Evolutionary conservation across 2,888 invertebrate genomes (phyloP).

Genomic region (Abrostola triplasia): DNA sequence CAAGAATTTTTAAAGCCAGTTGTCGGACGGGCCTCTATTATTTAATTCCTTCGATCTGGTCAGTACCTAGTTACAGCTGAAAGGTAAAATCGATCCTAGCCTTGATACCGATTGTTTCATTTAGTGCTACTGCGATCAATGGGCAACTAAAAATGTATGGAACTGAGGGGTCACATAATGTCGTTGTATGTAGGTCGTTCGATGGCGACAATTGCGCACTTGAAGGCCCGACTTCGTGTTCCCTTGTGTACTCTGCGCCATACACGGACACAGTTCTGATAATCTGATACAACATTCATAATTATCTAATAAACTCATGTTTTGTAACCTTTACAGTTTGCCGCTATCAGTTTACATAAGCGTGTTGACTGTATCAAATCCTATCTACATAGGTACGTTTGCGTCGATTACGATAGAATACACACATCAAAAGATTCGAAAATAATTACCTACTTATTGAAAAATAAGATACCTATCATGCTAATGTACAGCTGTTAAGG

Average conservation of each 20-base stretch:
- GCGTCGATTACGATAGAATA: constrained; percentile 65
- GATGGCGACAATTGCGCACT: constrained; percentile 51
- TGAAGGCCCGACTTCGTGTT: constrained; percentile 57
- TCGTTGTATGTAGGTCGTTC: constrained; percentile 38
- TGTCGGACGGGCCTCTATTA: too few species aligned
- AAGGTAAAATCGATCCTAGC: not conserved
- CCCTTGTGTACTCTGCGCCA: constrained; percentile 62
- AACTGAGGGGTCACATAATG: constrained; percentile 5
- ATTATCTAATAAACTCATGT: constrained; percentile 85
- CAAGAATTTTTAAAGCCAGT: too few species aligned
- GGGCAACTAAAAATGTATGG: not conserved
- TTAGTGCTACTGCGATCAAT: constrained; percentile 4
- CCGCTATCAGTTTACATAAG: constrained; percentile 84
- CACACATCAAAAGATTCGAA: constrained; percentile 55
- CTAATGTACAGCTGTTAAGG: constrained; percentile 30
- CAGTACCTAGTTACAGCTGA: not conserved
- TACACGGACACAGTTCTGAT: constrained; percentile 73
- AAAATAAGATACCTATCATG: constrained; percentile 29
- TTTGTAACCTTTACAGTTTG: constrained; percentile 79
- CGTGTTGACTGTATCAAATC: constrained; percentile 73
- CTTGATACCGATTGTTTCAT: not conserved
- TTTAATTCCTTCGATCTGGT: too few species aligned
- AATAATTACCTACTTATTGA: constrained; percentile 50
- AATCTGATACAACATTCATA: constrained; percentile 82
- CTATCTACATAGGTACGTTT: constrained; percentile 71